Evolutionary conservation across 2,888 invertebrate genomes (phyloP).

Genomic region (Aspidapion aeneum): DNA sequence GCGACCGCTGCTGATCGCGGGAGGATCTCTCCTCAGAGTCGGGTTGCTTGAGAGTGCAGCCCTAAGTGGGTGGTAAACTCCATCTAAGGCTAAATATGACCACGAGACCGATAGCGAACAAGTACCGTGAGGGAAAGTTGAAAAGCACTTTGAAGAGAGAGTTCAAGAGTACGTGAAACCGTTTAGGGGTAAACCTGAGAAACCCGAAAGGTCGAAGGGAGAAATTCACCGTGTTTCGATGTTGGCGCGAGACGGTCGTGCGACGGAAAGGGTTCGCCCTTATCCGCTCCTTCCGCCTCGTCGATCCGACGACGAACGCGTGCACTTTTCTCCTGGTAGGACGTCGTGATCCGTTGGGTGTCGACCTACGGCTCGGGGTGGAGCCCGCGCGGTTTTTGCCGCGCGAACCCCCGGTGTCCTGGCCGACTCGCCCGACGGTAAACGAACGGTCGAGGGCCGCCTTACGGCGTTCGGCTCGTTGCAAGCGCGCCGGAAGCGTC

Average conservation of each 20-base stretch:
- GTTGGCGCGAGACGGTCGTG: constrained; percentile 24
- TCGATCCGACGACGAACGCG: constrained; percentile 31
- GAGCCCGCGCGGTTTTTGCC: constrained; percentile 21
- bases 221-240: constrained; percentile 31
- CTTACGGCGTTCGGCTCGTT: constrained; percentile 7
- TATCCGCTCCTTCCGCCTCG: constrained; percentile 22
- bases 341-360: constrained; percentile 55
- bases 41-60: constrained; percentile 58
- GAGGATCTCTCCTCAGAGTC: constrained; percentile 49
- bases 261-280: constrained; percentile 19
- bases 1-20: constrained; percentile 38
- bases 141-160: constrained; percentile 45
- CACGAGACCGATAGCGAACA: constrained; percentile 60
- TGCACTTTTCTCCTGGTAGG: constrained; percentile 51
- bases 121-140: constrained; percentile 50
- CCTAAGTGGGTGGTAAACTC: constrained; percentile 56
- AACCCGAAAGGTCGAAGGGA: constrained; percentile 37
- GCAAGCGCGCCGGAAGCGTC: constrained; percentile 14
- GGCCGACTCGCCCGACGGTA: constrained; percentile 18
- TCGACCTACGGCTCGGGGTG: constrained; percentile 45
- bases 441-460: constrained; percentile 15
- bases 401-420: constrained; percentile 20
- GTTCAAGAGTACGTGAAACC: constrained; percentile 54
- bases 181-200: constrained; percentile 41
- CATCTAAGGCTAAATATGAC: constrained; percentile 54